phyloP scores from a whole-genome alignment of 23 tunicate species.

The Ascidia mentula region DNA sequence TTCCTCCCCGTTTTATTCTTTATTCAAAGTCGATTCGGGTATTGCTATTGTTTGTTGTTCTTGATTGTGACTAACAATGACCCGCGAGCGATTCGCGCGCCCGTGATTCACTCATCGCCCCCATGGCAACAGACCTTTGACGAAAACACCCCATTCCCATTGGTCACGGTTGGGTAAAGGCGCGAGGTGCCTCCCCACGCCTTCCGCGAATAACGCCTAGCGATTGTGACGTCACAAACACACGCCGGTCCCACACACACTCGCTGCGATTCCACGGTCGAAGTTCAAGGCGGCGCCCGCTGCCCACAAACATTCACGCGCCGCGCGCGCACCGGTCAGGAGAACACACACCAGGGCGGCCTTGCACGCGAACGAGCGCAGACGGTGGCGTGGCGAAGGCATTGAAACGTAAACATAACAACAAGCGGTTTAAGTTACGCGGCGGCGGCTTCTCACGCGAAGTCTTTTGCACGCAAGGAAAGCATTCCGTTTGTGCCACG shows the following conservation, averaged over 20 bases:
- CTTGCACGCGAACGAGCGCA: conserved; percentile 23
- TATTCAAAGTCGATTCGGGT: no score
- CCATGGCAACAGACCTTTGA: background rate
- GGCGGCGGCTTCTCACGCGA: conserved; percentile 40
- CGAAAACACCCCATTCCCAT: background rate
- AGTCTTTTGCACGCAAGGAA: conserved; percentile 41
- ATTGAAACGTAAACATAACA: conserved; percentile 40
- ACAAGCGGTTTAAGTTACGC: conserved; percentile 34
- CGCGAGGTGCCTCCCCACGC: conserved; percentile 3
- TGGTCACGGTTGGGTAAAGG: background rate
- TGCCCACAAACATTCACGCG: conserved; percentile 25
- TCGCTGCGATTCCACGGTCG: no score
- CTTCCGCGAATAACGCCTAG: conserved; percentile 12
- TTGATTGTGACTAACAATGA: conserved; percentile 5
- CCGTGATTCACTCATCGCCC: background rate
- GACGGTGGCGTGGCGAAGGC: conserved; percentile 1
- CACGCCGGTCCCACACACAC: conserved; percentile 27
- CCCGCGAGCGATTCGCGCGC: background rate
- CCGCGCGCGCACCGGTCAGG: conserved; percentile 2
- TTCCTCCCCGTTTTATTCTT: no score
- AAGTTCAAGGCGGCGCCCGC: conserved; percentile 11
- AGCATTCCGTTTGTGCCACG: conserved; percentile 4
- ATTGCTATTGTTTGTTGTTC: background rate
- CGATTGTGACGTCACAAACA: conserved; percentile 5
- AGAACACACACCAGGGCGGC: conserved; percentile 15